Evolutionary conservation across 1,140 invertebrate genomes (phyloP), one percentile per base, ranked within the genome.

Genomic region (Heliconius hermathena): DNA sequence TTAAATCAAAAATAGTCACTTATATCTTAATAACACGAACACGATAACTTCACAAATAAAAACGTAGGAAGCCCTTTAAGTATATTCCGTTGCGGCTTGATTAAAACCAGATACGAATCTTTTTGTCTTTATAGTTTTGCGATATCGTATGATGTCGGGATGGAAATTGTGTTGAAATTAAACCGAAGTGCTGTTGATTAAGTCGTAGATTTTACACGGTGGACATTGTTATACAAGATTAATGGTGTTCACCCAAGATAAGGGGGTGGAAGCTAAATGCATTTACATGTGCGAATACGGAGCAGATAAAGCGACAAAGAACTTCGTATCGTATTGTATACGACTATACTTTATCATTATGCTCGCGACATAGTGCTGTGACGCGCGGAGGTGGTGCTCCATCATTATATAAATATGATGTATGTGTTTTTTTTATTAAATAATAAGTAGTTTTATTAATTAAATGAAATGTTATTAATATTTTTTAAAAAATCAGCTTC

Each of bases 141-240:
- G 82, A 89, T 89, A 86, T 78, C 82, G 80, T 84, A 84, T 84
- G 75, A 87, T 88, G 88, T 90, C 85, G 80, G 77, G 80, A 86
- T 81, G 85, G 86, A 87, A 85, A 87, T 83, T 81, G 79, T 82
- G 86, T 74, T 86, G 87, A 89, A 87, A 89, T 87, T 84, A 87
- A 81, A 83, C 81, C 78, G 79, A 77, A 76, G 82, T 76, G 77
- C 71, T 72, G 84, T 91, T 93, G 90, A 94, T 94, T 93, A 93
- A 94, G 91, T 81, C 91, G 88, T 89, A 84, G 84, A 88, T 85
- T 81, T 87, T 88, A 86, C 85, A 87, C 84, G 87, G 80, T 84
- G 77, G 88, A 90, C 89, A 93, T 92, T 93, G 91, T 93, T 93
- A 92, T 93, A 94, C 90, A 93, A 93, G 91, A 93, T 94, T 93